phyloP scores from a whole-genome alignment of 2,113 vertebrate species.

The Okapia johnstoni region DNA sequence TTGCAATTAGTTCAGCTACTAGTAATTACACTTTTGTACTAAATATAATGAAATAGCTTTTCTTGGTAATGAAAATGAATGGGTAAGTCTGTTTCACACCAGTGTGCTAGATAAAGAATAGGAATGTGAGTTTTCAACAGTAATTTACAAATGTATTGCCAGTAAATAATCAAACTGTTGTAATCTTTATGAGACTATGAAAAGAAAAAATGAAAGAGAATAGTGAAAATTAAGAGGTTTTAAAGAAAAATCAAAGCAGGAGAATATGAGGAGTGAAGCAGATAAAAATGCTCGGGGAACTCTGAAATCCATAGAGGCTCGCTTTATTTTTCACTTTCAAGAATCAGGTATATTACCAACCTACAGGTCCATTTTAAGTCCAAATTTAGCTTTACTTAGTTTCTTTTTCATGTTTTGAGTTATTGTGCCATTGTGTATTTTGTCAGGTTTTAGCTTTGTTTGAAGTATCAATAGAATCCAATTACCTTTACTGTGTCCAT shows the following conservation, averaged over 20 bases:
- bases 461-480: not conserved
- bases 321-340: not conserved
- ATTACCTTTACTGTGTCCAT: not conserved
- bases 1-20: not conserved
- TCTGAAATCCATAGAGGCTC: not conserved
- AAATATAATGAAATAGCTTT: not conserved
- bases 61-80: not conserved
- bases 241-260: not conserved
- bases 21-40: not conserved
- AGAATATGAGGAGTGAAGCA: not conserved
- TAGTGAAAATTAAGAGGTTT: not conserved
- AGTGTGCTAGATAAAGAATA: not conserved
- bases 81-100: not conserved
- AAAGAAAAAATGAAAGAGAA: not conserved
- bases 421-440: not conserved
- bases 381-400: not conserved
- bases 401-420: not conserved
- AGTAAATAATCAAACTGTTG: not conserved
- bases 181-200: not conserved
- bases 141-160: not conserved
- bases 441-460: not conserved
- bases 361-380: not conserved
- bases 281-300: not conserved
- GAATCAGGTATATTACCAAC: not conserved
- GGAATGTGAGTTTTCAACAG: not conserved